These are phyloP conservation scores for Lathamus discolor DNA, from an alignment of 2,113 vertebrate species.

Conservation along the genomic window DNA sequence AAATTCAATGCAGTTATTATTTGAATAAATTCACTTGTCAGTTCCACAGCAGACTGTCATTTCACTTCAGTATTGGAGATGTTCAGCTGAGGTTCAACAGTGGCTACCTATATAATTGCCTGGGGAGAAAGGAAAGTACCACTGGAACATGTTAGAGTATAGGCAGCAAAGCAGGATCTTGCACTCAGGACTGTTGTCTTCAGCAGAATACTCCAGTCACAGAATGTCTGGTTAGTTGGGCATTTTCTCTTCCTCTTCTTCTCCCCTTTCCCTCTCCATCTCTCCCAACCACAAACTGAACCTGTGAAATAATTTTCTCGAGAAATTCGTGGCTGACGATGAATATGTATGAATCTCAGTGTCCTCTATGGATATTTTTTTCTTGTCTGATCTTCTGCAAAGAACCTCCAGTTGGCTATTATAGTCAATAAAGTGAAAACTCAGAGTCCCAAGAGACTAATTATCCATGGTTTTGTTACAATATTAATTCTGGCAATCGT, in stretches of 20 bases:
- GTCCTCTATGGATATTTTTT: not conserved
- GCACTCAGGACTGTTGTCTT: not conserved
- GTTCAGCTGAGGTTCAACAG: not conserved
- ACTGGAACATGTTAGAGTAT: not conserved
- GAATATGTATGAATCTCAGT: not conserved
- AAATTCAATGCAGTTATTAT: constrained; percentile 2
- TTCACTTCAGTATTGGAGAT: not conserved
- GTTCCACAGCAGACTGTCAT: constrained; percentile 3
- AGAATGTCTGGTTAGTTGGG: not conserved
- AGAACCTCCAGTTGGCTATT: not conserved
- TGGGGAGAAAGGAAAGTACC: not conserved
- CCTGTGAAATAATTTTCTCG: not conserved
- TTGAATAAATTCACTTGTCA: constrained; percentile 40
- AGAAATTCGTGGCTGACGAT: not conserved
- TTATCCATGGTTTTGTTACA: constrained; percentile 11
- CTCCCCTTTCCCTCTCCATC: not conserved
- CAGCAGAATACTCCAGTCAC: not conserved
- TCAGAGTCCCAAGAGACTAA: not conserved
- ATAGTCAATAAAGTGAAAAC: not conserved
- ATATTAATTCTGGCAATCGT: not conserved
- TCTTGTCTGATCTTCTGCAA: not conserved
- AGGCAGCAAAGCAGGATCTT: not conserved
- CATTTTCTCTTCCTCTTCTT: not conserved
- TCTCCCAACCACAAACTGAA: not conserved
- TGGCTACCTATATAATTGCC: not conserved